Conservation (phyloP, 2,797 vertebrate genomes). For the Erethizon dorsatum region DNA sequence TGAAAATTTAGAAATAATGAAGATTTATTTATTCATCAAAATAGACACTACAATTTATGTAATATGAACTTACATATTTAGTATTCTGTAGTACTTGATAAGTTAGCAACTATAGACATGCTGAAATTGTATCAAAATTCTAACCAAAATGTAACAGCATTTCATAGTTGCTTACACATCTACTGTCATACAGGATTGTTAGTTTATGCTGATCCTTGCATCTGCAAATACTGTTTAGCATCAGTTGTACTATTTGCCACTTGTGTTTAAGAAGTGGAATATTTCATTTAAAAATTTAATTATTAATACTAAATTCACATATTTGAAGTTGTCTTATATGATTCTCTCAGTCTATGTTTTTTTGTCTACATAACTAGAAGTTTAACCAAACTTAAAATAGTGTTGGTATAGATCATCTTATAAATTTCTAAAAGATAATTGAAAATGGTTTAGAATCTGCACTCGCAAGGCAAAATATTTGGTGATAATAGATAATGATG, state of each 20-base stretch:
- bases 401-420: slow-evolving; percentile 73
- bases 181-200: slow-evolving; percentile 76
- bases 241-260: slow-evolving; percentile 69
- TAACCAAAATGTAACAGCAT: slow-evolving; percentile 78
- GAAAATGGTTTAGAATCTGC: slow-evolving; percentile 82
- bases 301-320: slow-evolving; percentile 62
- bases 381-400: slow-evolving; percentile 56
- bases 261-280: slow-evolving; percentile 30
- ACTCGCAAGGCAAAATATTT: slow-evolving; percentile 76
- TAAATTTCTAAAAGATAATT: slow-evolving; percentile 78
- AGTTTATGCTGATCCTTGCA: slow-evolving; percentile 76
- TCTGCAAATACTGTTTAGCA: slow-evolving; percentile 73
- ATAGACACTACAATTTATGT: slow-evolving; percentile 68
- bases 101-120: slow-evolving; percentile 73
- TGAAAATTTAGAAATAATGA: slow-evolving; percentile 77
- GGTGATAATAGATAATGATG: slow-evolving; percentile 46
- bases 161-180: slow-evolving; percentile 76
- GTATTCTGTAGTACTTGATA: slow-evolving; percentile 77
- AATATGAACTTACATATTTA: slow-evolving; percentile 75
- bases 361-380: slow-evolving; percentile 6
- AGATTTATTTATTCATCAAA: slow-evolving; percentile 59
- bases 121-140: slow-evolving; percentile 78
- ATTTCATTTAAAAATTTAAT: slow-evolving; percentile 63
- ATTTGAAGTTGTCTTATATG: not conserved
- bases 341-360: not conserved